Evolutionary conservation across 92 coral and sea anemone species (phyloP).

Genomic region (Heteractis magnifica): DNA sequence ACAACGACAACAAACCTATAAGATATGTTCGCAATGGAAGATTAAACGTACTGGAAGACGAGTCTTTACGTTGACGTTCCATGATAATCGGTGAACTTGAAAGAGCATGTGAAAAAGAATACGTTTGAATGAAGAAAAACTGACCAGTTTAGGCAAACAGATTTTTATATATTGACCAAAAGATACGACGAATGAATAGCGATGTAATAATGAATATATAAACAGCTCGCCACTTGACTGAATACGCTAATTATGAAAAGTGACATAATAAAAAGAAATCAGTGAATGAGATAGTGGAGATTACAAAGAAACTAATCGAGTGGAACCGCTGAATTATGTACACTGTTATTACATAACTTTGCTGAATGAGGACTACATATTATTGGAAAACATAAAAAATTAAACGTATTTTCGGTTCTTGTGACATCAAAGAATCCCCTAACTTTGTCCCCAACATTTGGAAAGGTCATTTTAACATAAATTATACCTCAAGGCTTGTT

Average conservation of each 20-base stretch:
- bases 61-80: background rate
- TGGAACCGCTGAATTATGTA: background rate
- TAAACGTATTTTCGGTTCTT: too few species aligned
- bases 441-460: background rate
- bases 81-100: background rate
- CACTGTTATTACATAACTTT: background rate
- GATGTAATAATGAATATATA: background rate
- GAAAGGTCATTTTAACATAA: background rate
- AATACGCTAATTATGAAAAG: background rate
- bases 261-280: conserved; percentile 5
- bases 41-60: background rate
- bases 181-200: background rate
- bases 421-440: background rate
- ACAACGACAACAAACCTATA: background rate
- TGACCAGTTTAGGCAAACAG: background rate
- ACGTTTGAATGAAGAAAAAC: background rate
- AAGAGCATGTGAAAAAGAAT: background rate
- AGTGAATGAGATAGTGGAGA: background rate
- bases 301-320: background rate
- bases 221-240: background rate
- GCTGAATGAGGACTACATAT: background rate
- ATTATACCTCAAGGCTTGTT: background rate
- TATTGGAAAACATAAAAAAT: background rate
- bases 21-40: background rate
- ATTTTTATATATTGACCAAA: background rate